Evolutionary conservation across 2,797 vertebrate genomes (phyloP), one percentile per base, ranked within the genome.

Genomic region (Hyperoplus immaculatus): DNA sequence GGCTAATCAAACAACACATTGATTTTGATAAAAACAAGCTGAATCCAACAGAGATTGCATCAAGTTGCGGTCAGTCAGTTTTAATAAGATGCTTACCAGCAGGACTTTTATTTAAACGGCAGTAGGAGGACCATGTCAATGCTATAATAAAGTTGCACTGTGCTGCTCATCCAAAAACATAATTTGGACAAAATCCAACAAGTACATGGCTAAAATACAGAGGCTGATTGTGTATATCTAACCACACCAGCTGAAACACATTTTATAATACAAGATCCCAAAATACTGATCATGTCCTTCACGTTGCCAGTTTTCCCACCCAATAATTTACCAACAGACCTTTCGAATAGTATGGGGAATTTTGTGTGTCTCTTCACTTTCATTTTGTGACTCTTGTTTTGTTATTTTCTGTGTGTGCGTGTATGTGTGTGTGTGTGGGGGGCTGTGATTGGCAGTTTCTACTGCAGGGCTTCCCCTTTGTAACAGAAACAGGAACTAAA

Each of bases 381-480:
- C 43, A 54, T 60, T 60, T 50, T 39, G 21, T 47, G 5, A 39
- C 14, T 21, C 13, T 49, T 14, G 7, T 15, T 43, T 57, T 46
- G 46, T 57, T 54, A n/a, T 39, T 36, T 15, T 72, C 53, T 54
- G 55, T 47, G 29, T 29, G 29, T 29, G 29, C 29, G 29, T 3
- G 29, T 29, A 29, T 29, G 29, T 29, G 29, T 29, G 29, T 29
- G 29, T 29, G 16, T 18, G 21, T 6, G 18, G 15, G 2, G 5
- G 18, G 18, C 39, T 46, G 38, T 29, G n/a, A 4, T 15, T 41
- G 53, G 49, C 60, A 45, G 43, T 38, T 51, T 8, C 29, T 16
- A 41, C 41, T 15, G 36, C 16, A 68, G 71, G 82, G 71, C 75
- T 72, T 16, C 46, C 58, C 66, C 29, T 29, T 29, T 66, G 59